Percentiles rank a stretch among this genome's conserved stretches.
These are phyloP conservation scores for Altica lythri DNA, from an alignment of 2,888 invertebrate genomes.

Conservation along the genomic window DNA sequence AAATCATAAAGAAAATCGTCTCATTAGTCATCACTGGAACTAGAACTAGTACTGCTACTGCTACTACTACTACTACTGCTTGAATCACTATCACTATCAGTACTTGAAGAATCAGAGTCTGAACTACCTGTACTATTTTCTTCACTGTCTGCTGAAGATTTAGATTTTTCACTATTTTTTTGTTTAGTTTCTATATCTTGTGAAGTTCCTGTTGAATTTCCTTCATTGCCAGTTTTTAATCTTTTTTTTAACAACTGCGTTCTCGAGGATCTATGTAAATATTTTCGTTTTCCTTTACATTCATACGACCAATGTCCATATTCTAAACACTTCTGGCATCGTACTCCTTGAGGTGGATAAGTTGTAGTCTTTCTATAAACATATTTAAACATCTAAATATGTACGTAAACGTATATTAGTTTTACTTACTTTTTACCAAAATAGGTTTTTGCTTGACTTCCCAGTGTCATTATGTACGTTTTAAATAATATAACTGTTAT, in stretches of 20 bases:
- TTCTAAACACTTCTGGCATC: slow-evolving; percentile 92
- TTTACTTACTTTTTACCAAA: slow-evolving; percentile 33
- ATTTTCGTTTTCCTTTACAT: slow-evolving; percentile 89
- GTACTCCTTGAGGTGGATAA: slow-evolving; percentile 72
- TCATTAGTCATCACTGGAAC: slow-evolving; percentile 27
- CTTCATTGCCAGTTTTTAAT: slow-evolving; percentile 58
- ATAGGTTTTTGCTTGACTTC: slow-evolving; percentile 24
- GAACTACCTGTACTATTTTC: slow-evolving; percentile 29
- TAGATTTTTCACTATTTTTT: slow-evolving; percentile 27
- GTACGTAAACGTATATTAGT: slow-evolving; percentile 11
- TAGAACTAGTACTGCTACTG: slow-evolving; percentile 29
- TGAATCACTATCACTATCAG: slow-evolving; percentile 35
- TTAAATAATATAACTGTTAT: neutral
- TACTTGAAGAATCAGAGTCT: slow-evolving; percentile 28
- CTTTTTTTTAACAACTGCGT: slow-evolving; percentile 78
- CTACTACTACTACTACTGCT: slow-evolving; percentile 33
- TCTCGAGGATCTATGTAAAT: slow-evolving; percentile 80
- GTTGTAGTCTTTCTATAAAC: slow-evolving; percentile 65
- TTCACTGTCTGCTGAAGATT: slow-evolving; percentile 32
- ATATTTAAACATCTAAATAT: too few species aligned
- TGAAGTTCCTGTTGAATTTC: slow-evolving; percentile 18
- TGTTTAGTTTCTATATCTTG: neutral
- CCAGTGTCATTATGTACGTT: slow-evolving; percentile 17
- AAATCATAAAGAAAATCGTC: slow-evolving; percentile 3
- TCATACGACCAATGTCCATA: slow-evolving; percentile 95